phyloP scores from a whole-genome alignment of 2,797 vertebrate species.

The Lemur catta region DNA sequence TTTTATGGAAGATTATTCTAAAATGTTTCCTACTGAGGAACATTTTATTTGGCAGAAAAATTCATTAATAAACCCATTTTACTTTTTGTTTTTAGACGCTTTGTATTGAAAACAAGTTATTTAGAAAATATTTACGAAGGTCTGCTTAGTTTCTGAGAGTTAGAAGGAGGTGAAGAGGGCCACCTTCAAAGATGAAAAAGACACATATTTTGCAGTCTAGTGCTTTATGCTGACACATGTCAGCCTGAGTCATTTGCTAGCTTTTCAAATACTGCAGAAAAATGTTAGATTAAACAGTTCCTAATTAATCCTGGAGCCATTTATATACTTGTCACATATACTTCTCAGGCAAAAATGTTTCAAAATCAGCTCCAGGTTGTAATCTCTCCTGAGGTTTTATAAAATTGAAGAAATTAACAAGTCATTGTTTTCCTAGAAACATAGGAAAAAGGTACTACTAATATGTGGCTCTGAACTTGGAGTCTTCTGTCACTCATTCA shows the following conservation, averaged over 20 bases:
- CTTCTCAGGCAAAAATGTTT: background rate
- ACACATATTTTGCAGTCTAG: background rate
- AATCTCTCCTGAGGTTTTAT: background rate
- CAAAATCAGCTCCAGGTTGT: background rate
- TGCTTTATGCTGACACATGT: background rate
- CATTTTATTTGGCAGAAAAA: background rate
- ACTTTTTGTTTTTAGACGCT: background rate
- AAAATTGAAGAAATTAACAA: conserved; percentile 31
- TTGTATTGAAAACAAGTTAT: background rate
- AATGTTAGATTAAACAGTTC: background rate
- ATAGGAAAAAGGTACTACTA: background rate
- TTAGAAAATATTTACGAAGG: background rate
- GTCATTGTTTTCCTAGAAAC: conserved; percentile 17
- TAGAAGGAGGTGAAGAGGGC: background rate
- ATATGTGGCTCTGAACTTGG: background rate
- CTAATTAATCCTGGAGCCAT: background rate
- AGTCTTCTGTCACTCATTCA: background rate
- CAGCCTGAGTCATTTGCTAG: background rate
- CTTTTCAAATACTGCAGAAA: conserved; percentile 11
- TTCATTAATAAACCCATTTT: background rate
- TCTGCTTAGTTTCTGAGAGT: background rate
- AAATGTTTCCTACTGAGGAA: background rate
- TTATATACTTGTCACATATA: background rate
- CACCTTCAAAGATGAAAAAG: background rate
- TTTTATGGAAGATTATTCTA: conserved; percentile 9